A percentile compares a stretch with the other conserved stretches of the same genome.
phyloP scores from a whole-genome alignment of 2,888 invertebrate species.

The Drosophila anomalata region DNA sequence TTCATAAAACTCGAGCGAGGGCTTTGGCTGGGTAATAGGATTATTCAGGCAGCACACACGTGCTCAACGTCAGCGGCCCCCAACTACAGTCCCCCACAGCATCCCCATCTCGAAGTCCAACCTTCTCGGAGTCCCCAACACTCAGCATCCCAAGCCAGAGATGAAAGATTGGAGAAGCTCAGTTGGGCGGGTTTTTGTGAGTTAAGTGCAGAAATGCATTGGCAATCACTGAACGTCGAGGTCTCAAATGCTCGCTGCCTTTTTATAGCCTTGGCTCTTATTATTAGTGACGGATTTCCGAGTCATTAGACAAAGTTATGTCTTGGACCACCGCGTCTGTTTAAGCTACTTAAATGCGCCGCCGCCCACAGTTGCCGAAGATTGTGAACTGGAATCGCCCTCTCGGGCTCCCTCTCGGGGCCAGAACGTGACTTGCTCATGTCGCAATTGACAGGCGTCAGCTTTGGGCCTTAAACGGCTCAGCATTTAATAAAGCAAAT shows the following conservation, averaged over 20 bases:
- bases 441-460: constrained; percentile 73
- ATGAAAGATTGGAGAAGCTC: constrained; percentile 5
- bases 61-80: constrained; percentile 68
- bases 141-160: constrained; percentile 12
- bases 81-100: not conserved
- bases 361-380: constrained; percentile 46
- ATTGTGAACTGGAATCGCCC: constrained; percentile 1
- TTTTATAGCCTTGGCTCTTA: constrained; percentile 75
- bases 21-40: constrained; percentile 73
- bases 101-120: not conserved
- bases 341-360: constrained; percentile 82
- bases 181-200: constrained; percentile 23
- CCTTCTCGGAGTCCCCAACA: constrained; percentile 1
- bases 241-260: constrained; percentile 74
- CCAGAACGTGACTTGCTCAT: constrained; percentile 67
- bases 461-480: constrained; percentile 59
- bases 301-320: constrained; percentile 83
- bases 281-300: constrained; percentile 83
- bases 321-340: constrained; percentile 81
- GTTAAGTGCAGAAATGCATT: constrained; percentile 64
- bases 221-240: constrained; percentile 42
- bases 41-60: constrained; percentile 72
- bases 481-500: constrained; percentile 77
- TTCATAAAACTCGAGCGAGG: constrained; percentile 63
- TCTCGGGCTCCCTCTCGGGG: not conserved